Base-by-base conservation (phyloP, 1,140 invertebrate species). In the Pachypsylla venusta region DNA sequence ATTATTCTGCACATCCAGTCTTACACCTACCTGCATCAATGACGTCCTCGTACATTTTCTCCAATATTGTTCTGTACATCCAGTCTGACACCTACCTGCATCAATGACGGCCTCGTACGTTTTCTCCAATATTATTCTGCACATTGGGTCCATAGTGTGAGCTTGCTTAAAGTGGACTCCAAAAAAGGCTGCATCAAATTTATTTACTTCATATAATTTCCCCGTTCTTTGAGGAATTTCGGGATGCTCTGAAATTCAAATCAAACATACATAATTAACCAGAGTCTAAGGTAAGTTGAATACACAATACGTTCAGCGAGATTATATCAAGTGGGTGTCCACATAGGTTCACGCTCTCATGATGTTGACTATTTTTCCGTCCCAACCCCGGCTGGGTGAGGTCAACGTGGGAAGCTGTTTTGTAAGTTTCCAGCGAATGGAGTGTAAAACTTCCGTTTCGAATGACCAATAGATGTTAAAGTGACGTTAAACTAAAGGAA, bases 11-110 rank as follows among this genome's bases (percentile, higher is more conserved):
- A 79, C 81, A 92, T 89, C n/a, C n/a, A n/a, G n/a, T n/a, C n/a
- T n/a, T n/a, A n/a, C n/a, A n/a, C n/a, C n/a, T n/a, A 73, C 91
- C 91, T 60, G 90, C 84, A 78, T 95, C 92, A 59, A 91, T 73
- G 16, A 94, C 79, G 1, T 89, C 86, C 74, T 94, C 91, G 65
- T 87, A 85, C 0, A 86, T 75, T 42, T 84, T 81, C 71, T 95
- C 91, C 22, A 94, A 68, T 13, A 94, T 69, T 59, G 91, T 78
- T 58, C 90, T 76, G 63, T 85, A 79, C 81, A 91, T 88, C 0
- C 90, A 89, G 66, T 94, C 91, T n/a, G n/a, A n/a, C n/a, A 61
- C 25, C 28, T 64, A 74, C 91, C 91, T 60, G 91, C 84, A 77
- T 96, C 92, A 59, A 92, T 73, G n/a, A 94, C 79, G 1, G 89